Evolutionary conservation across 2,113 vertebrate species (phyloP).

Genomic region (Opisthocomus hoazin): DNA sequence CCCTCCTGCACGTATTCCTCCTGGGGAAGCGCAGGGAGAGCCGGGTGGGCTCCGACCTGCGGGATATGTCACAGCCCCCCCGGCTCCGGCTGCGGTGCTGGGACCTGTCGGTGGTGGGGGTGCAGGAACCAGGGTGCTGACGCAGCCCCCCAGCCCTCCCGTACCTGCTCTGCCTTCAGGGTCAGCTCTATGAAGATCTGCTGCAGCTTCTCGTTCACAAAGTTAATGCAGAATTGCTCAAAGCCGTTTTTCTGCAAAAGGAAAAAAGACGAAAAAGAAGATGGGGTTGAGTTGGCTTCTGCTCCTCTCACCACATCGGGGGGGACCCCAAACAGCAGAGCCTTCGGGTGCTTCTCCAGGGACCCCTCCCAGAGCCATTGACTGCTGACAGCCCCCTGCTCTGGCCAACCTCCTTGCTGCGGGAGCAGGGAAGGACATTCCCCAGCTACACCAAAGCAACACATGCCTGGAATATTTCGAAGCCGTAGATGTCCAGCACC

Average conservation of each 20-base stretch:
- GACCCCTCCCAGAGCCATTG: rapidly evolving
- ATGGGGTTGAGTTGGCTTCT: not conserved
- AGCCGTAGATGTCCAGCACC: slow-evolving; percentile 96
- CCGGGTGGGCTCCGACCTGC: rapidly evolving
- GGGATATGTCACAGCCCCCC: not conserved
- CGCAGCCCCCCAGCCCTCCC: rapidly evolving
- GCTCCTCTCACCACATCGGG: rapidly evolving
- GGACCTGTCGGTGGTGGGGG: rapidly evolving
- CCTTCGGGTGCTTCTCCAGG: not conserved
- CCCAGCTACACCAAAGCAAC: not conserved
- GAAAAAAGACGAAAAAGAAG: not conserved
- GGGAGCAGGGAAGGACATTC: not conserved
- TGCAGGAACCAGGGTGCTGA: not conserved
- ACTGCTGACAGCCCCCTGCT: not conserved
- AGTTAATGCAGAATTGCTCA: slow-evolving; percentile 99
- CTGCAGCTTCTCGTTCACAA: slow-evolving; percentile 97
- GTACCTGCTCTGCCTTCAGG: slow-evolving; percentile 95
- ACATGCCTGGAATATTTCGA: slow-evolving; percentile 95
- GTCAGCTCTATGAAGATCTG: slow-evolving; percentile 99
- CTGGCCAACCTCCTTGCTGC: not conserved
- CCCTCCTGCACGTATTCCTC: slow-evolving; percentile 97
- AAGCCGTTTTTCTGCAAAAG: slow-evolving; percentile 89
- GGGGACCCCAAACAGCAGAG: not conserved
- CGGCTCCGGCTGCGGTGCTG: rapidly evolving
- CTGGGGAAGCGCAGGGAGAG: slow-evolving; percentile 63